Conservation (phyloP, 2,888 invertebrate species). For the Craniophora ligustri region DNA sequence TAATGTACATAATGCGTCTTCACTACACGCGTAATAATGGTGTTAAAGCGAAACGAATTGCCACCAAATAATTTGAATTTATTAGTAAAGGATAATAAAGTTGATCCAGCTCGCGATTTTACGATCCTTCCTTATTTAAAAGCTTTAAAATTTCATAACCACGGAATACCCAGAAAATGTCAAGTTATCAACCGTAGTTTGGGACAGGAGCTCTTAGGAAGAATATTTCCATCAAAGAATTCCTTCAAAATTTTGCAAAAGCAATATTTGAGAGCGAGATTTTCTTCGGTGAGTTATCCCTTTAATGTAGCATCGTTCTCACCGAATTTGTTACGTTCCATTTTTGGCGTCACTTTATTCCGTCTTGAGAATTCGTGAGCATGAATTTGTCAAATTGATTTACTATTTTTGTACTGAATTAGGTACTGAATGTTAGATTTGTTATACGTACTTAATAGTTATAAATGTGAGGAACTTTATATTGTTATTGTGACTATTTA, state of each 20-base stretch:
- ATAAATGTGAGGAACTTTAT: slow-evolving; percentile 5
- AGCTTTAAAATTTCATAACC: slow-evolving; percentile 13
- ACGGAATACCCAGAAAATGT: slow-evolving; percentile 32
- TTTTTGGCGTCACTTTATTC: slow-evolving; percentile 60
- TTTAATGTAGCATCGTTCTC: slow-evolving; percentile 60
- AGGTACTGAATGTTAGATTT: slow-evolving; percentile 17
- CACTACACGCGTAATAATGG: no score
- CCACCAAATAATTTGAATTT: no score
- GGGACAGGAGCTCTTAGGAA: slow-evolving; percentile 35
- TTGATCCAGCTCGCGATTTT: slow-evolving; percentile 6
- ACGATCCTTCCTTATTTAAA: neutral
- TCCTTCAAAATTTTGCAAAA: slow-evolving; percentile 60
- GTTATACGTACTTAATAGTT: slow-evolving; percentile 8
- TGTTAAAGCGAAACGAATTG: no score
- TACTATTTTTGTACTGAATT: slow-evolving; percentile 41
- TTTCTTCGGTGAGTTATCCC: slow-evolving; percentile 64
- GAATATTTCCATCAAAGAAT: slow-evolving; percentile 61
- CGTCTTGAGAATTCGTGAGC: slow-evolving; percentile 52
- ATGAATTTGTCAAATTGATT: slow-evolving; percentile 59
- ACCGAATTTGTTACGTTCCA: slow-evolving; percentile 64
- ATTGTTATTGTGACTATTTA: slow-evolving; percentile 24
- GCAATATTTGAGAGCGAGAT: slow-evolving; percentile 66
- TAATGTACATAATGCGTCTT: no score
- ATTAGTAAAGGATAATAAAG: neutral
- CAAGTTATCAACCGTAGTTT: slow-evolving; percentile 40